A percentile compares a stretch with the other conserved stretches of the same genome.
These are phyloP conservation scores for Polylopha cassiicola DNA, from an alignment of 2,888 invertebrate genomes.

Conservation along the genomic window DNA sequence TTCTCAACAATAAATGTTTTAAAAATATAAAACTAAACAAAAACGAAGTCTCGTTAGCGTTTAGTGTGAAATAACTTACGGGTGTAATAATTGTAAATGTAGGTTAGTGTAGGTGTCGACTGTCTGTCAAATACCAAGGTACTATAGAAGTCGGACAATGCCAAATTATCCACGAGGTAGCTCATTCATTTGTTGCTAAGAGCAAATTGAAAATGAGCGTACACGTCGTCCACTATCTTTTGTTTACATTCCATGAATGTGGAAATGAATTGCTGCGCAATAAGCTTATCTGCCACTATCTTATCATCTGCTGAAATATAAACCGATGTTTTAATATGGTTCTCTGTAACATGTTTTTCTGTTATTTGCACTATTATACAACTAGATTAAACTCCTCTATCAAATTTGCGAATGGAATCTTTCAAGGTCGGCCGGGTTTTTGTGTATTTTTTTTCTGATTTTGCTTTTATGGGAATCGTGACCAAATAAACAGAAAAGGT, in stretches of 20 bases:
- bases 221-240: constrained; percentile 22
- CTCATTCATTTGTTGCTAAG: constrained; percentile 8
- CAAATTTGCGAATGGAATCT: constrained; percentile 15
- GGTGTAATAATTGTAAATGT: constrained; percentile 6
- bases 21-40: too few species aligned
- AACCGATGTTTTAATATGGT: constrained; percentile 1
- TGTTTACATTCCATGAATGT: constrained; percentile 27
- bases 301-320: constrained; percentile 30
- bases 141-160: constrained; percentile 10
- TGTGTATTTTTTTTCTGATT: constrained; percentile 10
- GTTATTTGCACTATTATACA: constrained; percentile 16
- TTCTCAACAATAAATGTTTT: too few species aligned
- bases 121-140: constrained; percentile 7
- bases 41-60: too few species aligned
- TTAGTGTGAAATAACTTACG: too few species aligned
- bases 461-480: constrained; percentile 8
- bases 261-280: constrained; percentile 34
- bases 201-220: constrained; percentile 5
- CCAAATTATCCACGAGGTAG: constrained; percentile 7
- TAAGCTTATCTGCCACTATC: constrained; percentile 35
- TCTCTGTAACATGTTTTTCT: constrained; percentile 7
- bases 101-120: constrained; percentile 14
- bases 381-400: constrained; percentile 9
- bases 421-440: constrained; percentile 15
- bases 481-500: constrained; percentile 2